Conservation (phyloP, 2,797 vertebrate genomes). For the Synanceia verrucosa region DNA sequence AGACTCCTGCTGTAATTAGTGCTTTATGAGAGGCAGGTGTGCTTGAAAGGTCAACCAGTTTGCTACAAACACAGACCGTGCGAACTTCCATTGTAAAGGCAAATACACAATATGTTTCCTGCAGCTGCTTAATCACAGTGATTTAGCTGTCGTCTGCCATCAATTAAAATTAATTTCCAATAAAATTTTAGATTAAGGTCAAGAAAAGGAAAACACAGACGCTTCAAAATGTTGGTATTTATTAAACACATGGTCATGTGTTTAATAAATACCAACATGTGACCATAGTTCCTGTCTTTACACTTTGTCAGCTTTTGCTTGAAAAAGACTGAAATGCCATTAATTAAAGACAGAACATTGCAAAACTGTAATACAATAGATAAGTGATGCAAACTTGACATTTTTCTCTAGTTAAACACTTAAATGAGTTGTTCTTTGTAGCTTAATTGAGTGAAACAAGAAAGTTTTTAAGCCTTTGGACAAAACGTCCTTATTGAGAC, state of each 20-base stretch:
- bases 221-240: neutral
- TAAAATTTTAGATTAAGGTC: slow-evolving; percentile 4
- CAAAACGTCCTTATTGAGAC: slow-evolving; percentile 16
- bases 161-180: slow-evolving; percentile 18
- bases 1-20: slow-evolving; percentile 24
- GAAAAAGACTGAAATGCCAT: neutral
- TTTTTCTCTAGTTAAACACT: neutral
- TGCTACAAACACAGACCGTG: neutral
- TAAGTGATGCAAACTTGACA: slow-evolving; percentile 16
- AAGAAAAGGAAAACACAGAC: neutral
- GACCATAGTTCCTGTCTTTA: neutral
- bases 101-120: neutral
- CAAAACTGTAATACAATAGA: neutral
- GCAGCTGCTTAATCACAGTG: slow-evolving; percentile 15
- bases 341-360: neutral
- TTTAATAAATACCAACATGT: no score
- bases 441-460: slow-evolving; percentile 11
- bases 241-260: neutral
- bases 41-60: slow-evolving; percentile 50
- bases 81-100: neutral
- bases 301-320: neutral
- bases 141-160: slow-evolving; percentile 20
- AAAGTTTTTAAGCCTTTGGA: slow-evolving; percentile 8
- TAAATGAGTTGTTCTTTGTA: slow-evolving; percentile 6
- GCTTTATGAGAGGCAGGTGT: slow-evolving; percentile 26